These are phyloP conservation scores for Chydorus sphaericus DNA, from an alignment of 2,888 invertebrate species.

Conservation along the genomic window DNA sequence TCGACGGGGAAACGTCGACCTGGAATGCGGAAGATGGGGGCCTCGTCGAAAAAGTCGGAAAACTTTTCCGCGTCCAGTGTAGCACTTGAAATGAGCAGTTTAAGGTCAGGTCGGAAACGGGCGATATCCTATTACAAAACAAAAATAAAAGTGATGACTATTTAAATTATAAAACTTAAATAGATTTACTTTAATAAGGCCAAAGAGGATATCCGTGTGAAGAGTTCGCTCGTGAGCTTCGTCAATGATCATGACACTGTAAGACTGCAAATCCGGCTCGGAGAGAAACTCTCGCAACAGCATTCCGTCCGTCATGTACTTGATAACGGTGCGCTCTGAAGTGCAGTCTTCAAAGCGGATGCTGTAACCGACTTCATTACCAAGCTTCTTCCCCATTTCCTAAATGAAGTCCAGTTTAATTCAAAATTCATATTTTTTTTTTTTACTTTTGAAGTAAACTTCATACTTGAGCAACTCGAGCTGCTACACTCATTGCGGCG, in stretches of 20 bases:
- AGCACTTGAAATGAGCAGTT: conserved; percentile 92
- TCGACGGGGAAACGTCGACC: conserved; percentile 93
- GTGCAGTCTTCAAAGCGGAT: conserved; percentile 99
- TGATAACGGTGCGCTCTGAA: conserved; percentile 86
- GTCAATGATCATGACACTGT: conserved; percentile 96
- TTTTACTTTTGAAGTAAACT: background rate
- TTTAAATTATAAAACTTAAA: background rate
- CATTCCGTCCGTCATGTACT: conserved; percentile 99
- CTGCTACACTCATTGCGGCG: conserved; percentile 99
- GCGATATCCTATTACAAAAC: conserved; percentile 51
- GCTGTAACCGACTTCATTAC: conserved; percentile 40
- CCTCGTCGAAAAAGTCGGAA: conserved; percentile 94
- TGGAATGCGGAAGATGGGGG: conserved; percentile 93
- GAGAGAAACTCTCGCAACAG: conserved; percentile 90
- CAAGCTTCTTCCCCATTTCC: conserved; percentile 14
- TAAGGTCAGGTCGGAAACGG: conserved; percentile 81
- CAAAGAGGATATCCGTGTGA: conserved; percentile 96
- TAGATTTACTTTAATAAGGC: conserved; percentile 55
- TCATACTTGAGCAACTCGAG: conserved; percentile 90
- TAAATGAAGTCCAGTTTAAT: conserved; percentile 27
- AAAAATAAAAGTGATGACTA: too few relatives aligned
- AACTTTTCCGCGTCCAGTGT: conserved; percentile 97
- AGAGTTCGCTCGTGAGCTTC: conserved; percentile 98
- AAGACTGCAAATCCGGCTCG: conserved; percentile 88
- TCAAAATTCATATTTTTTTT: background rate